Conservation (phyloP, 2,113 vertebrate genomes). For the Seriola dumerili region DNA sequence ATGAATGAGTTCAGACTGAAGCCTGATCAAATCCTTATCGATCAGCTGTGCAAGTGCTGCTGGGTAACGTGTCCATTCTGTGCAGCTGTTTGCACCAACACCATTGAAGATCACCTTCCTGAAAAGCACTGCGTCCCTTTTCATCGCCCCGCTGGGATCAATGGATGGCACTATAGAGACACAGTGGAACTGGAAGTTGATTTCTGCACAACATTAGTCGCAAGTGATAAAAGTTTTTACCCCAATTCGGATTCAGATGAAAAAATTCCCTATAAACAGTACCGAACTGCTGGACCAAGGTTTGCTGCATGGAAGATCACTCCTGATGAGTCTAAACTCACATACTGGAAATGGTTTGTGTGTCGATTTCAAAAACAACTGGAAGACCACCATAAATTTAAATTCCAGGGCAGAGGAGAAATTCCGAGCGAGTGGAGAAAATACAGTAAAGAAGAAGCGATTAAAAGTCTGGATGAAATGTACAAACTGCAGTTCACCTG, state of each 20-base stretch:
- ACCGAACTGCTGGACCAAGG: constrained; percentile 34
- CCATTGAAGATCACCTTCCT: constrained; percentile 44
- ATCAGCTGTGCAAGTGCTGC: constrained; percentile 73
- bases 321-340: constrained; percentile 74
- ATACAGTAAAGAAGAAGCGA: constrained; percentile 10
- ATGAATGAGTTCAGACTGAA: not conserved
- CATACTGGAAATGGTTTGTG: constrained; percentile 87
- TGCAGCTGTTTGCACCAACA: constrained; percentile 75
- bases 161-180: constrained; percentile 1
- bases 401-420: not conserved
- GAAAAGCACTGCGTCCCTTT: constrained; percentile 54
- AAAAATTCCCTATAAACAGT: not conserved
- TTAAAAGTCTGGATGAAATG: constrained; percentile 53
- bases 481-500: no score
- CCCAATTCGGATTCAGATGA: fast-evolving
- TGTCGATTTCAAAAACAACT: constrained; percentile 77
- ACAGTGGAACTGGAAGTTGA: not conserved
- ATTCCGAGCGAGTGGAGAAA: constrained; percentile 42
- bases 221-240: not conserved
- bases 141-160: constrained; percentile 52
- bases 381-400: constrained; percentile 40
- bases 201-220: constrained; percentile 68
- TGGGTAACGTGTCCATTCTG: constrained; percentile 80
- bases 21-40: constrained; percentile 63
- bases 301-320: constrained; percentile 76